These are phyloP conservation scores for Aphodius sticticus DNA, from an alignment of 2,888 invertebrate genomes.

Conservation along the genomic window DNA sequence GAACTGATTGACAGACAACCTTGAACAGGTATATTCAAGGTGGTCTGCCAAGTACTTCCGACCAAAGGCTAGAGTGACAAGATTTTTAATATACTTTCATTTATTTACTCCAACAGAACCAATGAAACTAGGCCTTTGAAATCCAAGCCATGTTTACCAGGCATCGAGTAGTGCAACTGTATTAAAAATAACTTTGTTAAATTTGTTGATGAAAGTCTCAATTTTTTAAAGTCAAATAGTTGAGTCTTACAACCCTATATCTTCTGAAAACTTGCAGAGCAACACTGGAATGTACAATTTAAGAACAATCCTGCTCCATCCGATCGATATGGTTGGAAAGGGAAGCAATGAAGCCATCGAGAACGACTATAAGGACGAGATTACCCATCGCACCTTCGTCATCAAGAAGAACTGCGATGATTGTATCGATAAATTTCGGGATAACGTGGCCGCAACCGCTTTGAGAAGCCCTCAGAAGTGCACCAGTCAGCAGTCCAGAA, in stretches of 20 bases:
- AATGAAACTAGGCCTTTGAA: no score
- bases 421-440: neutral
- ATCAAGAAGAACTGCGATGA: neutral
- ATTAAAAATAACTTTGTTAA: no score
- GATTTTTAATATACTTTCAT: no score
- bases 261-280: neutral
- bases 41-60: no score
- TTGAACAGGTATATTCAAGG: no score
- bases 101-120: no score
- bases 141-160: no score
- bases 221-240: no score
- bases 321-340: neutral
- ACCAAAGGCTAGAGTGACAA: no score
- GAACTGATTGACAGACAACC: no score
- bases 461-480: constrained; percentile 8
- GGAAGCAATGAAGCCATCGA: neutral
- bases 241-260: neutral
- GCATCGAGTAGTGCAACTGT: no score
- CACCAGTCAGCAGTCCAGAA: constrained; percentile 13
- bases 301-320: constrained; percentile 12
- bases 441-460: neutral
- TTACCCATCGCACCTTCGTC: neutral
- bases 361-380: neutral
- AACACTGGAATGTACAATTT: constrained; percentile 1
- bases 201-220: no score